These are phyloP conservation scores for Hippopotamyrus pictus DNA, from an alignment of 2,797 vertebrate species.

Conservation along the genomic window DNA sequence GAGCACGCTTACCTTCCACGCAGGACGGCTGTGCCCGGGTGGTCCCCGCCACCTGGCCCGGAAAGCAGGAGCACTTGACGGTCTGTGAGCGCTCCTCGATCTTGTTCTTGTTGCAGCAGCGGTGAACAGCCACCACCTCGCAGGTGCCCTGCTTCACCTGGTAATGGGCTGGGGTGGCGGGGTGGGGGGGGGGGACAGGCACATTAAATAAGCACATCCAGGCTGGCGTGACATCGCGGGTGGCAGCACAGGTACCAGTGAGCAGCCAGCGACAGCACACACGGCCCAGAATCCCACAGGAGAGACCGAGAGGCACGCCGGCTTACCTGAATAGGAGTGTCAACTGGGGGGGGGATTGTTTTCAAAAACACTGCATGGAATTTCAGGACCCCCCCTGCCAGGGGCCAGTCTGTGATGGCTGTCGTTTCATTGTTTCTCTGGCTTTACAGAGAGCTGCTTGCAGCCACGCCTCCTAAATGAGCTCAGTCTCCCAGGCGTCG, in stretches of 20 bases:
- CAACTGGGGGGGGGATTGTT: neutral
- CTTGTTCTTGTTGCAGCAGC: conserved; percentile 95
- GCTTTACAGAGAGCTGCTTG: neutral
- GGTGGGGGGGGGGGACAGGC: neutral
- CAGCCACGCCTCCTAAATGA: neutral
- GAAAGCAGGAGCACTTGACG: conserved; percentile 94
- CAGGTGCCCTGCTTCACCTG: conserved; percentile 93
- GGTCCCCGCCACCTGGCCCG: conserved; percentile 90
- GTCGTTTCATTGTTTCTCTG: neutral
- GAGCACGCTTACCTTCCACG: conserved; percentile 80
- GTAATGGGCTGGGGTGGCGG: conserved; percentile 64
- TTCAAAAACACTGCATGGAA: neutral
- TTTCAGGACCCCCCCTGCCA: neutral
- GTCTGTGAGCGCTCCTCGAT: conserved; percentile 94
- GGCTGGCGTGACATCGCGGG: neutral
- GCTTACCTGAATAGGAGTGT: neutral
- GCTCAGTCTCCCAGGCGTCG: neutral
- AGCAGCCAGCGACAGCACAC: neutral
- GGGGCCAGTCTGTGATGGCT: too few species aligned
- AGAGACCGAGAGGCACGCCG: neutral
- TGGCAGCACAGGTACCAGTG: neutral
- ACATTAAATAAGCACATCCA: neutral
- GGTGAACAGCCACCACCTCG: conserved; percentile 86
- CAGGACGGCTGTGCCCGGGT: conserved; percentile 86
- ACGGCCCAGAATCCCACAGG: neutral